Base-by-base conservation (phyloP, 2,888 invertebrate genomes). In the Dryomyza anilis region DNA sequence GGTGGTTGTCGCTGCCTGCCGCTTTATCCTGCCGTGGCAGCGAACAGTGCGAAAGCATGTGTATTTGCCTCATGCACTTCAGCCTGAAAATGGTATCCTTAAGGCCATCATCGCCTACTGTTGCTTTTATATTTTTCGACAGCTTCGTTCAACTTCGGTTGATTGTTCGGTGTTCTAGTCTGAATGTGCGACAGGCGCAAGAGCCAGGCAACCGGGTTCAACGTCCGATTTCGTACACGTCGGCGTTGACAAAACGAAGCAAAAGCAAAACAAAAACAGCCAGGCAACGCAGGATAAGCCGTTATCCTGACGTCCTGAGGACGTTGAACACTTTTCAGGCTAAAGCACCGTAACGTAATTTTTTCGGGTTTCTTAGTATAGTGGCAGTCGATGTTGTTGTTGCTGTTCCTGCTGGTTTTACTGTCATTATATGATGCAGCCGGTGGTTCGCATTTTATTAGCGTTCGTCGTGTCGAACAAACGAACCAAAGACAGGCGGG, bases 121-220 rank as follows among this genome's bases (percentile, higher is more conserved):
- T n/a, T n/a, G n/a, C n/a, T n/a, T n/a, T n/a, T n/a, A n/a, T n/a
- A n/a, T n/a, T n/a, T n/a, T n/a, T n/a, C n/a, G n/a, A n/a, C n/a
- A n/a, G n/a, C n/a, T n/a, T n/a, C n/a, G n/a, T n/a, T n/a, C n/a
- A n/a, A n/a, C n/a, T n/a, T n/a, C n/a, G n/a, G n/a, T n/a, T n/a
- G n/a, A n/a, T n/a, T n/a, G n/a, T n/a, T 21, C 48, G 23, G 21
- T 21, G 21, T 23, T 14, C 25, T n/a, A n/a, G 8, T 50, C 48
- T 14, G 14, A 8, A 29, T 23, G 36, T 30, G 48, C 30, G 50
- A 43, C 36, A 63, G 56, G 63, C 39, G 55, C 36, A 5, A 60
- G 33, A 60, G 59, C 59, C 53, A 64, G 21, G 64, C 67, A 67
- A 71, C 64, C 67, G 61, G 36, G 65, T 66, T 66, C 62, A 63